Conservation (phyloP, 2,113 vertebrate genomes). For the Platycercus adscitus region DNA sequence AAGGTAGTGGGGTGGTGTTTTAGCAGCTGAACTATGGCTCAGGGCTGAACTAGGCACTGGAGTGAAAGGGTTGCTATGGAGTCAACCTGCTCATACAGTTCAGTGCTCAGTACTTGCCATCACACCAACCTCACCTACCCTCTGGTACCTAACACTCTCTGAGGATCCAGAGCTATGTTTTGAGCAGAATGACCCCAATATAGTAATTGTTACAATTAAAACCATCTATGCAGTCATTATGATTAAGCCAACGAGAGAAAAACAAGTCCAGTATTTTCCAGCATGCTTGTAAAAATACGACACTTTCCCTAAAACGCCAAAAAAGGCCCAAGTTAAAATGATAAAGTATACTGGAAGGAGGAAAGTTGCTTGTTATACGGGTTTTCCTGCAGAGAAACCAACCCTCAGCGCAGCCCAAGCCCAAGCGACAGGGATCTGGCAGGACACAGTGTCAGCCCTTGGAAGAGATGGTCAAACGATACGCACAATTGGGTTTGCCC, state of each 20-base stretch:
- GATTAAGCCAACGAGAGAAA: background rate
- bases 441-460: background rate
- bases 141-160: background rate
- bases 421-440: background rate
- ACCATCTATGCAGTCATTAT: background rate
- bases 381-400: background rate
- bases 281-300: background rate
- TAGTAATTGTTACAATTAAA: background rate
- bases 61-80: background rate
- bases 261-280: background rate
- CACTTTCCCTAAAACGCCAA: background rate
- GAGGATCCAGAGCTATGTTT: background rate
- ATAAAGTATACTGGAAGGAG: background rate
- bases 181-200: background rate
- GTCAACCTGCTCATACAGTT: background rate
- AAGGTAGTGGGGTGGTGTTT: background rate
- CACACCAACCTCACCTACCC: background rate
- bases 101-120: background rate
- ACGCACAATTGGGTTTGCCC: rapidly evolving
- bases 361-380: rapidly evolving
- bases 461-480: background rate
- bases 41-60: background rate
- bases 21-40: background rate
- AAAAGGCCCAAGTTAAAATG: background rate
- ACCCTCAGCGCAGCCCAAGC: background rate